Conservation (phyloP, 1,140 invertebrate genomes). For the Drosophila bocki region DNA sequence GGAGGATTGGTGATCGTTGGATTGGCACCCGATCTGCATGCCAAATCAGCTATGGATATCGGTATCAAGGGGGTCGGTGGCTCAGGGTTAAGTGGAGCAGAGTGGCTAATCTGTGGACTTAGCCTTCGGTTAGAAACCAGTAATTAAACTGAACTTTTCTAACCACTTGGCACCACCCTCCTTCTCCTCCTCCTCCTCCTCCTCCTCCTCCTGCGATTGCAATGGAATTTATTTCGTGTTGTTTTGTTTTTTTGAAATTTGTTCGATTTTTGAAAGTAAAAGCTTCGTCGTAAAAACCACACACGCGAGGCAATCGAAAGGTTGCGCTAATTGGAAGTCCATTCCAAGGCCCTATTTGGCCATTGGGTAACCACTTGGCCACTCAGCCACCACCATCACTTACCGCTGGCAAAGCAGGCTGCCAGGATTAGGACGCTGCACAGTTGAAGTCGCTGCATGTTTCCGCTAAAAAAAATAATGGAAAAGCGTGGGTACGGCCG, state of each 20-base stretch:
- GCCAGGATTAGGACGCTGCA: constrained; percentile 68
- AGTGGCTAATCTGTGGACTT: constrained; percentile 41
- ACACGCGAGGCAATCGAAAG: constrained; percentile 54
- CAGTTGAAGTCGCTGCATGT: constrained; percentile 52
- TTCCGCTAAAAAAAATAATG: constrained; percentile 6
- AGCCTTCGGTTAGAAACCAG: constrained; percentile 57
- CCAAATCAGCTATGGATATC: constrained; percentile 45
- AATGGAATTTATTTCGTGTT: constrained; percentile 11
- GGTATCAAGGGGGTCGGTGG: constrained; percentile 1
- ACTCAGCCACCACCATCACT: constrained; percentile 18
- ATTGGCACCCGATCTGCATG: constrained; percentile 61
- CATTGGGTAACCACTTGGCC: constrained; percentile 7
- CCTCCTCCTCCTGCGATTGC: not conserved
- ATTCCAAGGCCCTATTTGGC: constrained; percentile 19
- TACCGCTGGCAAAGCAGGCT: constrained; percentile 58
- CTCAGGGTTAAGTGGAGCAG: constrained; percentile 65
- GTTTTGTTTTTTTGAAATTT: constrained; percentile 18
- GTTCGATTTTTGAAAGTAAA: constrained; percentile 78
- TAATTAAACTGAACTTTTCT: constrained; percentile 50
- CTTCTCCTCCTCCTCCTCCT: not conserved
- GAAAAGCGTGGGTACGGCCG: not conserved
- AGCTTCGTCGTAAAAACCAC: constrained; percentile 37
- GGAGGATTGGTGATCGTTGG: constrained; percentile 9
- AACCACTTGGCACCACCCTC: not conserved
- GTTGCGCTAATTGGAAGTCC: constrained; percentile 58